Base-by-base conservation (phyloP, 2,797 vertebrate species). In the Sebastolobus alascanus region DNA sequence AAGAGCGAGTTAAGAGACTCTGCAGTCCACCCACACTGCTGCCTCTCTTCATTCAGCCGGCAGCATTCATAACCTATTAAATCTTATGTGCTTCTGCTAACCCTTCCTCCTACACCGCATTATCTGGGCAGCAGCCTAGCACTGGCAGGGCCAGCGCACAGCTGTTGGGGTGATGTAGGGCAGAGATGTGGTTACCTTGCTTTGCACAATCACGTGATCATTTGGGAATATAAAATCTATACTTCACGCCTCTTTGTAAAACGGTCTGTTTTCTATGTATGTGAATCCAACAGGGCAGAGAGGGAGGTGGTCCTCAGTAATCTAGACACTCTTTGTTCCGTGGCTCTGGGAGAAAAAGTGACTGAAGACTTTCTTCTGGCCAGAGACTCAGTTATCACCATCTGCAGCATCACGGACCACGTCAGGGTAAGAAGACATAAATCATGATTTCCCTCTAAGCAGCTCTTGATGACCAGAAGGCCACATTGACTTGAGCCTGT, bases 291-390 rank as follows among this genome's bases (percentile, higher is more conserved):
- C 60, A 99, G 99, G 79, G 96, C 97, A 67, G 97, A 99, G 83
- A 96, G 97, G 75, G 97, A 98, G 91, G 98, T 99, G 82, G 95
- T 99, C 59, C 97, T 97, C 11, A 97, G 98, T 94, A 99, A 99
- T 89, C 90, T 99, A 93, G 97, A 99, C 71, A 96, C 97, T 2
- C 94, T 99, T 84, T 96, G 97, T 82, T 96, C 94, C 1, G 94
- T 96, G 38, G 97, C 96, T n/a, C 93, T 99, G 72, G 96, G 96
- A 12, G 96, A 97, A 82, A 97, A 96, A 67, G 95, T 91, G 38
- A 95, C 95, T 1, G 97, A 96, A 75, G 97, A 99, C 90, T 98
- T 97, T 77, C 94, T 94, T 43, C 90, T 99, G 84, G 97, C 98
- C 65, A 96, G 96, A 87, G 97, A 99, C 90, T 79, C 98, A 0